Conservation (phyloP, 2,113 vertebrate species). For the Pontoporia blainvillei region DNA sequence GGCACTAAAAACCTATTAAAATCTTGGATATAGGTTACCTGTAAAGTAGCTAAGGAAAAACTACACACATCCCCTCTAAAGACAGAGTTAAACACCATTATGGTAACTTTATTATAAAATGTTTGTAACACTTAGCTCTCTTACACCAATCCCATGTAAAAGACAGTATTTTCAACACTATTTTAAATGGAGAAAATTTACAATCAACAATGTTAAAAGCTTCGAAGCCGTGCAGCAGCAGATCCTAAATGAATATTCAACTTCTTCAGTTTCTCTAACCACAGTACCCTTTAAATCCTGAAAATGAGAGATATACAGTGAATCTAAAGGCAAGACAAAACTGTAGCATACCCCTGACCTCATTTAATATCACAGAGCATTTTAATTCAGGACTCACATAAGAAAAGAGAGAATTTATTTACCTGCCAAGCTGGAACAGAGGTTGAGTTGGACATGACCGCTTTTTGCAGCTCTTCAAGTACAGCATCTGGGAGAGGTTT, state of each 20-base stretch:
- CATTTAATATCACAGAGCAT: neutral
- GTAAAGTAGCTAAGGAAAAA: neutral
- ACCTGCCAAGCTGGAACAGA: constrained; percentile 94
- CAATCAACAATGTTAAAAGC: neutral
- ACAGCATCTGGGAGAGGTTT: constrained; percentile 84
- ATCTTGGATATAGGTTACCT: neutral
- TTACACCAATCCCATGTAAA: neutral
- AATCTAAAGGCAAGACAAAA: neutral
- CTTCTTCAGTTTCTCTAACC: neutral
- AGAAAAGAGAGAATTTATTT: constrained; percentile 58
- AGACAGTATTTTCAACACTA: neutral
- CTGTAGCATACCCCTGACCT: neutral
- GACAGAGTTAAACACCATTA: neutral
- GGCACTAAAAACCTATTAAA: neutral
- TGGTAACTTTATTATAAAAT: neutral
- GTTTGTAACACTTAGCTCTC: neutral
- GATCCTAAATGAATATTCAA: neutral
- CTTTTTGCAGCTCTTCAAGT: constrained; percentile 88
- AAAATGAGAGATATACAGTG: neutral
- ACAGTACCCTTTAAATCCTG: neutral
- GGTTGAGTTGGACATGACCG: constrained; percentile 87
- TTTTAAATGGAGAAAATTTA: constrained; percentile 34
- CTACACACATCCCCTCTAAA: neutral
- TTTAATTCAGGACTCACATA: neutral
- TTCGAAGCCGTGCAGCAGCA: neutral